Evolutionary conservation across 2,797 vertebrate genomes (phyloP), one percentile per base, ranked within the genome.

Genomic region (Paguma larvata): DNA sequence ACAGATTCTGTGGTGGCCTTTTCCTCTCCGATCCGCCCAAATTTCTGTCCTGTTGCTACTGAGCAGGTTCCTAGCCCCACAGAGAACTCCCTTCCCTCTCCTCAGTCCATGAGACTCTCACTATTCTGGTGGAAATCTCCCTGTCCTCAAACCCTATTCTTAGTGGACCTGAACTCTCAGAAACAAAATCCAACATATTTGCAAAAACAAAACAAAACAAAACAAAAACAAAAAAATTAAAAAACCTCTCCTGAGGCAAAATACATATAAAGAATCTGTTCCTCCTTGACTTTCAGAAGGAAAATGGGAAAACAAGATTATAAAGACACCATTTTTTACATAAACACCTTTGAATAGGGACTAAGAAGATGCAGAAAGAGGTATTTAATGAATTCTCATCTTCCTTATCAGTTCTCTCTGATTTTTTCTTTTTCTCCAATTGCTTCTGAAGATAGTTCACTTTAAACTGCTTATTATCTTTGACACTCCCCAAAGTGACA

Each of bases 141-240:
- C 9, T 18, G 51, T 59, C 15, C n/a, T 65, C 80, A 62, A 41
- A 53, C 19, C n/a, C 5, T 62, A 1, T 83, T 88, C 90, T 38
- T 72, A 62, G 15, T 51, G 25, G 38, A 82, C 51, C 51, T 72
- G 30, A 96, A 21, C 78, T 87, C 84, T 85, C 9, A 65, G 41
- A 53, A 94, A 78, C 23, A 89, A 95, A 30, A 59, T 82, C 23
- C 7, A 62, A 87, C 53, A 59, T 56, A 34, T 67, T 89, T 94
- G 9, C 18, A 78, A 83, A 23, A 23, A 23, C 3, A 59, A 19
- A 53, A 53, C 16, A 53, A 8, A 56, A 56, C 16, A 53, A 8
- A 56, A 56, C 18, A 78, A 83, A 23, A 23, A 23, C 3, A 59
- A 19, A 53, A 53, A 53, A 53, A 8, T 9, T 23, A 59, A 59